Base-by-base conservation (phyloP, 2,797 vertebrate genomes). In the Balearica regulorum region DNA sequence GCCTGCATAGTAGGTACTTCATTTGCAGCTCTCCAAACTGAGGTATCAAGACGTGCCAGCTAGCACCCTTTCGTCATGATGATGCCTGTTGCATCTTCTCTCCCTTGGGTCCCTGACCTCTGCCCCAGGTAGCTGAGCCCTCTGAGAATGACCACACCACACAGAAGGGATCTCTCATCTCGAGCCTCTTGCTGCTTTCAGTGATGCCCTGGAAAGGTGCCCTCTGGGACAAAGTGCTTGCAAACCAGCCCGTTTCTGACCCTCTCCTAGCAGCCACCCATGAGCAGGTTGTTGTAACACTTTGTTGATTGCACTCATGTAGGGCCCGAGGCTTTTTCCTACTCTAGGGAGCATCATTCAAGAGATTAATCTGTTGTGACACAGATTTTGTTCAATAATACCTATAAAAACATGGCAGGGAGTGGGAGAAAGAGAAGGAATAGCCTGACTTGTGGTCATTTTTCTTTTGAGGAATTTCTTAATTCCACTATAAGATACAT, bases 311-410 rank as follows among this genome's bases (percentile, higher is more conserved):
- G 3, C 33, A n/a, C 24, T 64, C 62, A 72, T 1, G 2, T 11
- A 60, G 18, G 22, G 17, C 57, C 57, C 0, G 0, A 64, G 71
- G 87, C 61, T 12, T 89, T 83, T 77, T 55, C 25, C 55, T 88
- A 15, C 62, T 78, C 41, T 41, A 33, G 46, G 28, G 17, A 90
- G 41, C 58, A 81, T 75, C 41, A n/a, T 31, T 84, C 75, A 58
- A 51, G 81, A 91, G 84, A 94, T 80, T 35, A 72, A 95, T 89
- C 64, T 85, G 65, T 44, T 39, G 29, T 91, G 85, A 73, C 68
- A 70, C 1, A 9, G 78, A 76, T 78, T 84, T 85, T 83, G 61
- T 82, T 96, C 90, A 81, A 84, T 96, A 94, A 87, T 25, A 87
- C 29, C 80, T 85, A 54, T 65, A 70, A 93, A 92, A 93, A 55